Base-by-base conservation (phyloP, 2,113 vertebrate species). In the Microcebus griseorufus region DNA sequence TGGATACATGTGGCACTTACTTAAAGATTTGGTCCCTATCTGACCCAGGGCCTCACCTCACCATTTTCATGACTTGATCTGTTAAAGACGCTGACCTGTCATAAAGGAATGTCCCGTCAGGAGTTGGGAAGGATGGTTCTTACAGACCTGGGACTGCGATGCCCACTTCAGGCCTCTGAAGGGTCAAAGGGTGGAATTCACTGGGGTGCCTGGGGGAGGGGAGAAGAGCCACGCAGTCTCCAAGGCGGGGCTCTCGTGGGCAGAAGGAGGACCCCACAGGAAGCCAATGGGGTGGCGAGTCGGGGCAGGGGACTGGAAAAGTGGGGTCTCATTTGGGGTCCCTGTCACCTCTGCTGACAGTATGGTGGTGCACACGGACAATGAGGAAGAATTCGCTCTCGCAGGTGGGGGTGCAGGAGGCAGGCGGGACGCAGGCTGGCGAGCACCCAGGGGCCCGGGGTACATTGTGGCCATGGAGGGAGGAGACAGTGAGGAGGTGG, bases 91-190 rank as follows among this genome's bases (percentile, higher is more conserved):
- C 78, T 76, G n/a, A 55, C 22, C n/a, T 84, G n/a, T 88, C 62
- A 39, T 81, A 94, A 11, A 45, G 20, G 65, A 8, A 67, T 55
- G 69, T 88, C 92, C 51, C 51, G 2, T 51, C 70, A 89, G 39
- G 94, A 87, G 45, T 79, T 90, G 89, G 96, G 90, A 69, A 84
- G 20, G 5, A 18, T 75, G 7, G 16, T 90, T 84, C 64, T 76
- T 78, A 86, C 64, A 60, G 85, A 45, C 32, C 7, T 13, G 67
- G n/a, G 76, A 90, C 88, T 80, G 55, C 65, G 34, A 81, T 48
- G 89, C 53, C 25, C n/a, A 72, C 55, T 51, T 58, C 32, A 65
- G 37, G 39, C 16, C 4, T 69, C 45, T 3, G 25, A 42, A 69
- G 80, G 67, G 65, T 65, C 20, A 58, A 67, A 82, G 81, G 39